Conservation (phyloP, 1,140 invertebrate species). For the Bombus sylvicola region DNA sequence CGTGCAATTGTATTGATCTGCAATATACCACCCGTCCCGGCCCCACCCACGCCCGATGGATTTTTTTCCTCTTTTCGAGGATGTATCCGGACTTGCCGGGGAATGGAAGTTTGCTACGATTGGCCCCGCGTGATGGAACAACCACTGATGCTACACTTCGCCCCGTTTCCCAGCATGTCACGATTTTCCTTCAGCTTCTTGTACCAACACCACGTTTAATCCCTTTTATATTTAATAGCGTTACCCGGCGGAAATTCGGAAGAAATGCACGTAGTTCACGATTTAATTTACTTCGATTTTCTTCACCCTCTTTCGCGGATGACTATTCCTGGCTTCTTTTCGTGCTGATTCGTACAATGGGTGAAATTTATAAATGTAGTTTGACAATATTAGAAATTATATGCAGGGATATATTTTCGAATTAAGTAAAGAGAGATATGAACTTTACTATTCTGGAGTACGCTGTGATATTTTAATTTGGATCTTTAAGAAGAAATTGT, state of each 20-base stretch:
- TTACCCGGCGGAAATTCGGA: slow-evolving; percentile 3
- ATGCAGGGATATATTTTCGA: background rate
- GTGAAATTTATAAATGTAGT: background rate
- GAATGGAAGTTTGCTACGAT: slow-evolving; percentile 79
- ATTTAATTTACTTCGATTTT: slow-evolving; percentile 32
- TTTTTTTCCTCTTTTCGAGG: slow-evolving; percentile 82
- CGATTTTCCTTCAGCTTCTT: slow-evolving; percentile 60
- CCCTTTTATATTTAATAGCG: slow-evolving; percentile 46
- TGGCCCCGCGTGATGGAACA: slow-evolving; percentile 79
- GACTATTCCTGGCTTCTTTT: background rate
- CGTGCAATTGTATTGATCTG: slow-evolving; percentile 84
- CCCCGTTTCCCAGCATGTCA: slow-evolving; percentile 52
- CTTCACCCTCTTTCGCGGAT: background rate
- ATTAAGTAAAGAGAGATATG: no score
- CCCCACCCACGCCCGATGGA: slow-evolving; percentile 78
- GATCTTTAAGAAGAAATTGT: no score
- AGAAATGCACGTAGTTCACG: background rate
- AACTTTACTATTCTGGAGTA: no score
- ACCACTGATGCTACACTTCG: slow-evolving; percentile 76
- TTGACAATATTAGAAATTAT: background rate
- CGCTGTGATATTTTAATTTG: no score
- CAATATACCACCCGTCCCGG: slow-evolving; percentile 80
- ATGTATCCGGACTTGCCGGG: slow-evolving; percentile 82
- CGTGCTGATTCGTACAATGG: background rate
- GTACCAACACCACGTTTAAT: slow-evolving; percentile 50